Base-by-base conservation (phyloP, 2,113 vertebrate genomes). In the Sphaerodactylus townsendi region DNA sequence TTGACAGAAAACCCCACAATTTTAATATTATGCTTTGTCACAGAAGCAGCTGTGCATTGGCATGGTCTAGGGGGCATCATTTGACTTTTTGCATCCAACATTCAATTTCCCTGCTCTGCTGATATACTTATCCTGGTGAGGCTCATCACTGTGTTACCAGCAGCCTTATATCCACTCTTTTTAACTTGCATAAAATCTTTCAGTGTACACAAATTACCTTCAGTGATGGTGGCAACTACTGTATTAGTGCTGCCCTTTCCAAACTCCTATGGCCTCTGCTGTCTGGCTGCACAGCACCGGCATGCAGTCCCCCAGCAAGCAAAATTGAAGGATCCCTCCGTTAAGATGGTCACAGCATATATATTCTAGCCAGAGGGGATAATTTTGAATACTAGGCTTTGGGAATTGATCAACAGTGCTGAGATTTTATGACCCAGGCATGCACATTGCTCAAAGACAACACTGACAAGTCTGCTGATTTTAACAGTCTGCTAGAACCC, bases 351-450 rank as follows among this genome's bases (percentile, higher is more conserved):
- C 8, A 15, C 25, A 50, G 35, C 19, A 28, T 19, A 35, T 21
- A 35, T 70, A 70, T 71, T 75, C 50, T 59, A 78, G 50, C 37
- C 37, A 59, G 66, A 59, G n/a, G 48, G 48, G 30, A 35, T 64
- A 17, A 46, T 6, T 73, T 50, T n/a, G 35, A 71, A 59, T 37
- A 46, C 39, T 25, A 28, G 37, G 15, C 21, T 78, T 71, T 53
- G 64, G 53, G 66, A 70, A 28, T 19, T 70, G 72, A 76, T 53
- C 75, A 48, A 48, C 37, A 35, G n/a, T 15, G 62, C 7, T 25
- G 56, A 30, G 91, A 87, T 86, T 89, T 91, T 89, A 89, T 79
- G 78, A 92, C 69, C 77, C 87, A 86, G 87, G 53, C 62, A 85
- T 69, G 69, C 84, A 83, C 83, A 87, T 88, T 90, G 89, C 87